phyloP scores from a whole-genome alignment of 2,797 vertebrate species.

The Pangasius sanitwongsei region DNA sequence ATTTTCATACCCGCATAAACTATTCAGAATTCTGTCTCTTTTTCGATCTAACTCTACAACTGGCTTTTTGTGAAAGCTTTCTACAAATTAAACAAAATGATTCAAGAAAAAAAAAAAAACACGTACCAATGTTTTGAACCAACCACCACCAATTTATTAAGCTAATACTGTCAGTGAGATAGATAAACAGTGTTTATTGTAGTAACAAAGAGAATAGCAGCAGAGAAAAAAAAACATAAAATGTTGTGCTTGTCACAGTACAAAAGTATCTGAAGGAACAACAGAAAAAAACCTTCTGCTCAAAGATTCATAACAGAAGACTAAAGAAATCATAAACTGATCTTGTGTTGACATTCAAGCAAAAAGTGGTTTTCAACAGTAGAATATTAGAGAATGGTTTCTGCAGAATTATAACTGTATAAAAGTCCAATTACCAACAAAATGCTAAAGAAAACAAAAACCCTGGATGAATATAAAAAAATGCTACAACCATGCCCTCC shows the following conservation, averaged over 20 bases:
- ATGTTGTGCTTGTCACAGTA: constrained; percentile 29
- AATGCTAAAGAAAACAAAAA: neutral
- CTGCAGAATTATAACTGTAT: neutral
- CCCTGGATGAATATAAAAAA: neutral
- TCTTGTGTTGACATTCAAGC: neutral
- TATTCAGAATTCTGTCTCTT: neutral
- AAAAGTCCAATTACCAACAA: neutral
- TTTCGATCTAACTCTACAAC: neutral
- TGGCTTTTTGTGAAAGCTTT: neutral
- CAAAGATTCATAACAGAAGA: neutral
- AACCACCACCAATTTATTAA: constrained; percentile 36
- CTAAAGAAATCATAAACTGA: neutral
- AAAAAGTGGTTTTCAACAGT: neutral
- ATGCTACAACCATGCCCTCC: neutral
- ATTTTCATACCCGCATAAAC: neutral
- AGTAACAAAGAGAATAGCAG: constrained; percentile 15
- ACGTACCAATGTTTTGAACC: neutral
- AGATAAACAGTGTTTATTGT: neutral
- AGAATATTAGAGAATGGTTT: neutral
- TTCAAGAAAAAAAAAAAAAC: no score
- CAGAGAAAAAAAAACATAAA: neutral
- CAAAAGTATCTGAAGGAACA: constrained; percentile 6
- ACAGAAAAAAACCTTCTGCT: neutral
- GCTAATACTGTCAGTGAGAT: constrained; percentile 32
- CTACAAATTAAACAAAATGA: neutral